Evolutionary conservation across 2,113 vertebrate species (phyloP).

Genomic region (Tragelaphus strepsiceros): DNA sequence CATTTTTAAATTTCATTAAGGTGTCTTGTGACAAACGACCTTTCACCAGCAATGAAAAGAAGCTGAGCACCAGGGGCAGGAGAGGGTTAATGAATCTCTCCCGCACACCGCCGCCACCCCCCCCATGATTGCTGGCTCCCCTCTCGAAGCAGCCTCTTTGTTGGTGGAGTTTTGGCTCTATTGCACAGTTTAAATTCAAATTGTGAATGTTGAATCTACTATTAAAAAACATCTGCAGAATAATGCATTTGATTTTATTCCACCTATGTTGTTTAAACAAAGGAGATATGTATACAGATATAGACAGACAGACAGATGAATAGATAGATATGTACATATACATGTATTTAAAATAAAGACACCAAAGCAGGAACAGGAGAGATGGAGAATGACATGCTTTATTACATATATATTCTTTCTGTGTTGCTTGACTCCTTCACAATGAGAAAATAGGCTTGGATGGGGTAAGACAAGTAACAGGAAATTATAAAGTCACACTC

Average conservation of each 20-base stretch:
- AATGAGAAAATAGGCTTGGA: background rate
- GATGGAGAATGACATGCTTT: background rate
- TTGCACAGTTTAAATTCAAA: constrained; percentile 7
- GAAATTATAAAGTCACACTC: background rate
- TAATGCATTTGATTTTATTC: background rate
- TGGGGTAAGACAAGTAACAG: background rate
- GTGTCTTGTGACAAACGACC: constrained; percentile 43
- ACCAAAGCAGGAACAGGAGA: background rate
- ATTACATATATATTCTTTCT: background rate
- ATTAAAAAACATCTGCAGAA: background rate
- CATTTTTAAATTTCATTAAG: constrained; percentile 51
- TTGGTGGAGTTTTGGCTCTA: background rate
- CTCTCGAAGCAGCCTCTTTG: background rate
- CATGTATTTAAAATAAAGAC: background rate
- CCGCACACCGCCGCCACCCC: background rate
- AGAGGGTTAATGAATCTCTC: constrained; percentile 46
- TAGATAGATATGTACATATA: too few species aligned
- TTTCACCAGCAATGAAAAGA: background rate
- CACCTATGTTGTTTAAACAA: background rate
- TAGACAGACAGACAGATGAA: background rate
- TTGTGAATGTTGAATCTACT: background rate
- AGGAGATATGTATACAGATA: background rate
- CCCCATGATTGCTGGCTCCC: background rate
- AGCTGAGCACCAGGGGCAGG: background rate
- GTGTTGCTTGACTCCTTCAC: background rate